Base-by-base conservation (phyloP, 2,797 vertebrate species). In the Hafferia zeledoni region DNA sequence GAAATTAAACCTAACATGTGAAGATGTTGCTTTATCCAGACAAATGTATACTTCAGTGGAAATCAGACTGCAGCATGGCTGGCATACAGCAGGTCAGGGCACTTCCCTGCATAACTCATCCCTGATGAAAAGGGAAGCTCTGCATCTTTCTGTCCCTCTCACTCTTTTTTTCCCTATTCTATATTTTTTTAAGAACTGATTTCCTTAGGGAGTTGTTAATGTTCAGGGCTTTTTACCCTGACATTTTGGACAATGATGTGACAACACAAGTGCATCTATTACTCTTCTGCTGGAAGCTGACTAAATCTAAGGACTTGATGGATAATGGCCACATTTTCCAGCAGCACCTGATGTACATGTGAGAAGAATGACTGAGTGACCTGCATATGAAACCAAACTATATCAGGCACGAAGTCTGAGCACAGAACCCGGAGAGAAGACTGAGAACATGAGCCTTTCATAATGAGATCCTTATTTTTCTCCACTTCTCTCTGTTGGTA, bases 191-290 rank as follows among this genome's bases (percentile, higher is more conserved):
- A 81, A 92, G 84, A 86, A 50, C 79, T 89, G 90, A 90, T 96
- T 91, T 96, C 94, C 90, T 85, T 85, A 67, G 89, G 80, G 94
- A 87, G 65, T 93, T 96, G 92, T 93, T 95, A 91, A 85, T 85
- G 87, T 92, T 94, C 57, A 65, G 74, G 77, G 63, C 68, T 96
- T 94, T 95, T 94, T 89, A 83, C 91, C 49, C 43, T 95, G 96
- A 79, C 90, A 61, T 92, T 96, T 94, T 10, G 87, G 96, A 96
- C 93, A 94, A 92, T 72, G 85, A 87, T 95, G 89, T 95, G 95
- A 95, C 88, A 95, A 91, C 87, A 74, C 83, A 93, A 96, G 91
- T 92, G 77, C 94, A 87, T 93, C 86, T 95, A 85, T 94, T 95
- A 84, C 80, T 94, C 91, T 93, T 95, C 83, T 2, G 17, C 91